Conservation (phyloP, 2,113 vertebrate genomes). For the Pachycephala philippinensis region DNA sequence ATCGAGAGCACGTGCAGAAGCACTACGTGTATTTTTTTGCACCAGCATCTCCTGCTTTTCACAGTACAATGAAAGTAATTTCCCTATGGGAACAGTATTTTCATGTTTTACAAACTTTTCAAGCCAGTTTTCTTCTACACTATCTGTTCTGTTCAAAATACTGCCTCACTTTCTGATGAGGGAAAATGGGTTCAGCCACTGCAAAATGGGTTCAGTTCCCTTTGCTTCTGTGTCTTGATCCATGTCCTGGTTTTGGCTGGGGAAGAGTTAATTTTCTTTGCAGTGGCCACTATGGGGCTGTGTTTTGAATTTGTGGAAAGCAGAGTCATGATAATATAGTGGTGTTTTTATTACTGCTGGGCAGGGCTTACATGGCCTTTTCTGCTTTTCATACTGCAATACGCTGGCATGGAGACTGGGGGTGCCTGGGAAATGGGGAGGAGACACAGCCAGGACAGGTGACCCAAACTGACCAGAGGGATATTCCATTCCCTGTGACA, state of each 20-base stretch:
- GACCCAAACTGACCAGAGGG: background rate
- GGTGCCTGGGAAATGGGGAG: background rate
- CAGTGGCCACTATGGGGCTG: background rate
- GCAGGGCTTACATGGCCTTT: background rate
- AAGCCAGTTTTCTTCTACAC: background rate
- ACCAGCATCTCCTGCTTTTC: background rate
- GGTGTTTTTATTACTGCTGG: background rate
- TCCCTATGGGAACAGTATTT: background rate
- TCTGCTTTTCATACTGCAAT: background rate
- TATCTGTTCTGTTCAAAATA: background rate
- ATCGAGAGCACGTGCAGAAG: background rate
- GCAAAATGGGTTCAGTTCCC: background rate
- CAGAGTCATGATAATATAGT: background rate
- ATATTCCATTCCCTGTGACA: background rate
- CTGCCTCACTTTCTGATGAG: background rate
- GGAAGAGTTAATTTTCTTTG: background rate
- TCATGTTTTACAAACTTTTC: background rate
- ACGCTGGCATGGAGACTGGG: background rate
- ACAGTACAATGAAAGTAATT: background rate
- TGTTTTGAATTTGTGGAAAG: background rate
- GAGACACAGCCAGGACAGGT: fast-evolving
- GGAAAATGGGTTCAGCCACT: background rate
- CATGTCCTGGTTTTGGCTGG: background rate
- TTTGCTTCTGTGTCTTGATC: background rate
- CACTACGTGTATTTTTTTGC: background rate